Conservation (phyloP, 2,797 vertebrate genomes). For the Melopsittacus undulatus region DNA sequence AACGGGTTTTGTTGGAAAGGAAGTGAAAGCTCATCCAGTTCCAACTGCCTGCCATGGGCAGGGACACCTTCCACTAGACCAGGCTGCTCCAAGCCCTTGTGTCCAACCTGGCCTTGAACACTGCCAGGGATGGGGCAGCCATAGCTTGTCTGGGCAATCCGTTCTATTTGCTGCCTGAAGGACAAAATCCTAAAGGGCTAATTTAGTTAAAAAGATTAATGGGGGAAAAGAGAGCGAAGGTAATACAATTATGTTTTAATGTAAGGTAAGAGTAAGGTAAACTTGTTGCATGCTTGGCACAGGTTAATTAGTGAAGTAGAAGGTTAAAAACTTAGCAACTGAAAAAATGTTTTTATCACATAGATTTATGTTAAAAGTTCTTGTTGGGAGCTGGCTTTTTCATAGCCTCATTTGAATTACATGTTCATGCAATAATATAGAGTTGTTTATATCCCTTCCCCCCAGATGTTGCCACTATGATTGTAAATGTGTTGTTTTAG, state of each 20-base stretch:
- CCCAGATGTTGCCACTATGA: not conserved
- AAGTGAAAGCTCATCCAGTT: not conserved
- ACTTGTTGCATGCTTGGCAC: not conserved
- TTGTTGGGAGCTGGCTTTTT: not conserved
- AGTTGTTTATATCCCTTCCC: not conserved
- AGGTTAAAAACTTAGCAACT: not conserved
- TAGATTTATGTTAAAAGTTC: not conserved
- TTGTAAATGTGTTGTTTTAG: not conserved
- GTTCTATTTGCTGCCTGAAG: not conserved
- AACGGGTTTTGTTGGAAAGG: not conserved
- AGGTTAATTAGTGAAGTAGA: not conserved
- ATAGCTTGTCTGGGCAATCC: not conserved
- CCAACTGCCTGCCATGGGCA: not conserved
- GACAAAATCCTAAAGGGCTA: not conserved
- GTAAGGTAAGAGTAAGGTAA: not conserved
- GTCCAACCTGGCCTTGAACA: not conserved
- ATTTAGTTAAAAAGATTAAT: slow-evolving; percentile 18
- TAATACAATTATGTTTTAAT: not conserved
- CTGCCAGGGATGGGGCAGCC: not conserved
- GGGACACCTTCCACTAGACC: not conserved
- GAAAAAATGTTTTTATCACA: not conserved
- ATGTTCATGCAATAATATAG: rapidly evolving
- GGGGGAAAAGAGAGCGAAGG: not conserved
- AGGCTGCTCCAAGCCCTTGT: not conserved
- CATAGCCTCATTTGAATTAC: not conserved